Percentiles rank a stretch among this genome's conserved stretches.
Conservation (phyloP, 2,113 vertebrate species). For the Antechinus flavipes region DNA sequence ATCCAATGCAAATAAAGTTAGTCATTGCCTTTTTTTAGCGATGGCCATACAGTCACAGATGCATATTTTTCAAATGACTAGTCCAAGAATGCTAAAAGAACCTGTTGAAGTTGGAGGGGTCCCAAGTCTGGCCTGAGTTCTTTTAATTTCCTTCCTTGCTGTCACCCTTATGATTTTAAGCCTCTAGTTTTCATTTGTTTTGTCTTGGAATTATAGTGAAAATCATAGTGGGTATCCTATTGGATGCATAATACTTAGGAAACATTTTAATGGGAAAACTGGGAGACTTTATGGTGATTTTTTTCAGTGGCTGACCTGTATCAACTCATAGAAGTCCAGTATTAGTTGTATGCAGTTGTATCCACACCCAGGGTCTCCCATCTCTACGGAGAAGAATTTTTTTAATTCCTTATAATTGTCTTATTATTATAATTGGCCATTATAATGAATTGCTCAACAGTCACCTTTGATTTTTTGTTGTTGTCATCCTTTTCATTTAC, state of each 20-base stretch:
- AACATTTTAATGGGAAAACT: not conserved
- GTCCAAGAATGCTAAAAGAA: slow-evolving; percentile 42
- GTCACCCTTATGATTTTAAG: not conserved
- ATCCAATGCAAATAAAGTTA: slow-evolving; percentile 34
- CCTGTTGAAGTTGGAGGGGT: slow-evolving; percentile 43
- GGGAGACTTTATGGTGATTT: not conserved
- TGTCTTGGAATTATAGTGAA: slow-evolving; percentile 18
- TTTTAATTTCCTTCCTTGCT: slow-evolving; percentile 45
- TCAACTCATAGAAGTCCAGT: not conserved
- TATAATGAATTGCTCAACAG: not conserved
- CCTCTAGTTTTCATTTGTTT: not conserved
- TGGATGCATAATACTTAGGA: slow-evolving; percentile 1
- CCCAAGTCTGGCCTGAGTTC: slow-evolving; percentile 18
- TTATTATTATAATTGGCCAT: not conserved
- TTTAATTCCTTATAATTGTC: too few relatives aligned
- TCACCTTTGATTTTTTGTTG: not conserved
- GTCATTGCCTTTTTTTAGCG: slow-evolving; percentile 9
- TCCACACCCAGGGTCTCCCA: not conserved
- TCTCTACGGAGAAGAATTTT: not conserved
- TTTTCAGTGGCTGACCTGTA: not conserved
- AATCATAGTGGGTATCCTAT: not conserved
- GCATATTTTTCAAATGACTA: slow-evolving; percentile 53
- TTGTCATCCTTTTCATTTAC: not conserved
- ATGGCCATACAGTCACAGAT: not conserved
- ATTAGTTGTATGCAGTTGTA: not conserved